These are phyloP conservation scores for Pilophorus perplexus DNA, from an alignment of 2,888 invertebrate species.

Conservation along the genomic window DNA sequence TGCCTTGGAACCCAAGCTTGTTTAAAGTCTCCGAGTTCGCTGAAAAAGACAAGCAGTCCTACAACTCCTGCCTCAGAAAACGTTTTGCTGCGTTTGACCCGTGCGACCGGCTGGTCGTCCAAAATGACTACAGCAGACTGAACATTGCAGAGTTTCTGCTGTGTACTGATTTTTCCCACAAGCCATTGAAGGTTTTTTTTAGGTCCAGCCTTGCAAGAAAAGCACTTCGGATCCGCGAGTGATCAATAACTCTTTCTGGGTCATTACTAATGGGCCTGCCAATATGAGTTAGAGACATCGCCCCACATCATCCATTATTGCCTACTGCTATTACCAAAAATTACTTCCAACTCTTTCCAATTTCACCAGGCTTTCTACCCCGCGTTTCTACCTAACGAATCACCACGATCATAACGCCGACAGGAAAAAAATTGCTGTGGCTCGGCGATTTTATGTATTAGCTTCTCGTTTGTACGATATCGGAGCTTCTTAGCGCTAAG, in stretches of 20 bases:
- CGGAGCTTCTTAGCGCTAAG: constrained; percentile 7
- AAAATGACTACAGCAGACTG: too few species aligned
- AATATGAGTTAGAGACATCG: constrained; percentile 37
- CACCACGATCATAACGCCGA: constrained; percentile 12
- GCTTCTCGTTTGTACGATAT: constrained; percentile 16
- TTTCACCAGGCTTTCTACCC: not conserved
- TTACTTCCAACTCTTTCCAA: constrained; percentile 7
- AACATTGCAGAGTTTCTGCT: too few species aligned
- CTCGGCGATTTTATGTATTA: constrained; percentile 31
- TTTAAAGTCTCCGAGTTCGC: too few species aligned
- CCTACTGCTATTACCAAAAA: constrained; percentile 30
- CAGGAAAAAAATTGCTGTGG: not conserved
- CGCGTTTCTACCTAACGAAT: constrained; percentile 17
- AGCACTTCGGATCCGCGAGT: too few species aligned
- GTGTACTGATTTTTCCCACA: too few species aligned
- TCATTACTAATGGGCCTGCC: constrained; percentile 40
- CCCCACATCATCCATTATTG: constrained; percentile 34
- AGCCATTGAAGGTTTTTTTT: too few species aligned
- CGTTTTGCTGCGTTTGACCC: too few species aligned
- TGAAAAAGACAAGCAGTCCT: too few species aligned
- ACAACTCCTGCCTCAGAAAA: too few species aligned
- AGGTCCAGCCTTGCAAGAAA: too few species aligned
- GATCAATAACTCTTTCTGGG: constrained; percentile 42
- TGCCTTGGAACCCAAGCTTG: too few species aligned
- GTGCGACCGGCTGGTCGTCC: too few species aligned